Percentiles rank a stretch among this genome's conserved stretches.
phyloP scores from a whole-genome alignment of 1,140 invertebrate species.

The Cyphomyrmex costatus region DNA sequence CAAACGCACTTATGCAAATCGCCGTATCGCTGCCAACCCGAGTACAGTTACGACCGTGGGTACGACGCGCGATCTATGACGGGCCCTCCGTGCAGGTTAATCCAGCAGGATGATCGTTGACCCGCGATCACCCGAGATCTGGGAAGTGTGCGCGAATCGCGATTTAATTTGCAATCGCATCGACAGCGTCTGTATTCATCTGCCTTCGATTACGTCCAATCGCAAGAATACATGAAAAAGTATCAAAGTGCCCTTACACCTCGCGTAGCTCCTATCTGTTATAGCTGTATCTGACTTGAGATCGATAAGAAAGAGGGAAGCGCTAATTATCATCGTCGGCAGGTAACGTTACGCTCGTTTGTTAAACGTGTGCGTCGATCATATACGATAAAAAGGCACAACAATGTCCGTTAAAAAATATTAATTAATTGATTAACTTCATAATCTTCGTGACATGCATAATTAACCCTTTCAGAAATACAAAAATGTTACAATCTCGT shows the following conservation, averaged over 20 bases:
- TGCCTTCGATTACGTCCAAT: background rate
- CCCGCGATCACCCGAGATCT: slow-evolving; percentile 50
- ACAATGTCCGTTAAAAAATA: background rate
- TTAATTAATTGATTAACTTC: slow-evolving; percentile 43
- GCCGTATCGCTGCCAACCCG: slow-evolving; percentile 17
- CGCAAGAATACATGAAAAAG: background rate
- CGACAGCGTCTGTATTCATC: slow-evolving; percentile 27
- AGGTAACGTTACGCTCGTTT: slow-evolving; percentile 4
- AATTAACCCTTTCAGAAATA: slow-evolving; percentile 20
- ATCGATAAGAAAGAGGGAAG: background rate
- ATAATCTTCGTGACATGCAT: background rate
- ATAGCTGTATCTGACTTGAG: background rate
- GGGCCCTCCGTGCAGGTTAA: slow-evolving; percentile 25
- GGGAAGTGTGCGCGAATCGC: slow-evolving; percentile 26
- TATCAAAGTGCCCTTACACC: background rate
- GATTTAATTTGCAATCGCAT: slow-evolving; percentile 34
- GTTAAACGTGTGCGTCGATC: background rate
- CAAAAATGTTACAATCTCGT: background rate
- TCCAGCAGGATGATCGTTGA: slow-evolving; percentile 32
- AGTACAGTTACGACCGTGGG: slow-evolving; percentile 52
- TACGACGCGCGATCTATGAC: slow-evolving; percentile 43
- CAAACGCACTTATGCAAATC: slow-evolving; percentile 28
- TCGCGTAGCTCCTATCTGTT: background rate
- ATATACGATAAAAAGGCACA: background rate
- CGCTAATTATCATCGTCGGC: background rate